Percentiles rank a stretch among this genome's conserved stretches.
Evolutionary conservation across 1,140 invertebrate genomes (phyloP).

Genomic region (Leptonema lineaticorne): DNA sequence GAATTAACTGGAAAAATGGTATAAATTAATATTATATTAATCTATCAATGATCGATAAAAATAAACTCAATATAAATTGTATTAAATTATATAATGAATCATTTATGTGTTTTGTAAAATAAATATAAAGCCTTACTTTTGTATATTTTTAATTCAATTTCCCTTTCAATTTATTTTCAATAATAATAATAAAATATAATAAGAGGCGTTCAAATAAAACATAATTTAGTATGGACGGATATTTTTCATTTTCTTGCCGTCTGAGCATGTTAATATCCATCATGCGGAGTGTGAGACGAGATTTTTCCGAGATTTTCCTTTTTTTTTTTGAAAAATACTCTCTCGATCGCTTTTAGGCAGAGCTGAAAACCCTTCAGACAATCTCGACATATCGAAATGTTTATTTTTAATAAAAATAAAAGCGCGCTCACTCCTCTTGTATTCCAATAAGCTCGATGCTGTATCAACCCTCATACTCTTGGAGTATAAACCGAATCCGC

Average conservation of each 20-base stretch:
- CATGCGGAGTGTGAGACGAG: background rate
- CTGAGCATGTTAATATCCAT: slow-evolving; percentile 14
- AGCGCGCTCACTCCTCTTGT: slow-evolving; percentile 28
- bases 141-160: too few species aligned
- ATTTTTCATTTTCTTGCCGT: background rate
- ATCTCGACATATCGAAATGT: slow-evolving; percentile 39
- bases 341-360: too few species aligned
- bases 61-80: background rate
- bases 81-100: too few species aligned
- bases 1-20: too few species aligned
- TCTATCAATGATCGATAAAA: too few species aligned
- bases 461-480: slow-evolving; percentile 1
- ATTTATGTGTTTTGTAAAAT: too few species aligned
- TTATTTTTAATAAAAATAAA: slow-evolving; percentile 41
- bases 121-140: too few species aligned
- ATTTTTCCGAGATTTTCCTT: too few species aligned
- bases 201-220: background rate
- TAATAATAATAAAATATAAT: too few species aligned
- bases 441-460: slow-evolving; percentile 39
- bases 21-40: too few species aligned
- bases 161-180: too few species aligned
- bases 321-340: background rate
- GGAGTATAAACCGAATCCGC: slow-evolving; percentile 4
- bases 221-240: background rate
- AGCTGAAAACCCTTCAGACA: slow-evolving; percentile 27